These are phyloP conservation scores for Chelon auratus DNA, from an alignment of 2,797 vertebrate genomes.

Conservation along the genomic window DNA sequence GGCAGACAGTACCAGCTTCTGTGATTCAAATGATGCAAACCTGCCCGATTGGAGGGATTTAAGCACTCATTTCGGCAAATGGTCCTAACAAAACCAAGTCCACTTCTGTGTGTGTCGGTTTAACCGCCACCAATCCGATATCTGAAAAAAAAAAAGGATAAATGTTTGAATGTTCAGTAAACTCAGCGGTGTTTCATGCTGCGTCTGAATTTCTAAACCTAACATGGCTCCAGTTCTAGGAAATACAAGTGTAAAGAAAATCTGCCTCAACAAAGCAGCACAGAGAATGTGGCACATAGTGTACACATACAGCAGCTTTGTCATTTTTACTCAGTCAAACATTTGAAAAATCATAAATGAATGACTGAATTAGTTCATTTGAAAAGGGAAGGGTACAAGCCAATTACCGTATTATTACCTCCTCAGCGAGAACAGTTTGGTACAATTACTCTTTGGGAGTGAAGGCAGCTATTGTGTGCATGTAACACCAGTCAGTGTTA, in stretches of 20 bases:
- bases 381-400: not conserved
- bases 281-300: not conserved
- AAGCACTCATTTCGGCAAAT: conserved; percentile 37
- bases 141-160: not conserved
- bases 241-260: no score
- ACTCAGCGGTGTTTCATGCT: not conserved
- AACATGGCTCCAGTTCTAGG: not conserved
- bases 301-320: no score
- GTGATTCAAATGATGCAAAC: conserved; percentile 67
- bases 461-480: conserved; percentile 20
- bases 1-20: conserved; percentile 59
- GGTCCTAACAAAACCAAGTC: conserved; percentile 45
- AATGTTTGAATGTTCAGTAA: not conserved
- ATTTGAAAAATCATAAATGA: not conserved
- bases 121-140: conserved; percentile 21
- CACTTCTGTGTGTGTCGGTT: conserved; percentile 2
- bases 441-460: not conserved
- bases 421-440: conserved; percentile 1
- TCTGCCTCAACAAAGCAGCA: not conserved
- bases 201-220: not conserved
- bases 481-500: conserved; percentile 9
- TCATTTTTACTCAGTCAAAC: not conserved
- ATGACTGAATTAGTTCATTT: not conserved
- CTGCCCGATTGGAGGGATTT: conserved; percentile 64
- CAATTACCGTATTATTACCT: not conserved